Conservation (phyloP, 2,888 invertebrate species). For the Campopleginae sp. region DNA sequence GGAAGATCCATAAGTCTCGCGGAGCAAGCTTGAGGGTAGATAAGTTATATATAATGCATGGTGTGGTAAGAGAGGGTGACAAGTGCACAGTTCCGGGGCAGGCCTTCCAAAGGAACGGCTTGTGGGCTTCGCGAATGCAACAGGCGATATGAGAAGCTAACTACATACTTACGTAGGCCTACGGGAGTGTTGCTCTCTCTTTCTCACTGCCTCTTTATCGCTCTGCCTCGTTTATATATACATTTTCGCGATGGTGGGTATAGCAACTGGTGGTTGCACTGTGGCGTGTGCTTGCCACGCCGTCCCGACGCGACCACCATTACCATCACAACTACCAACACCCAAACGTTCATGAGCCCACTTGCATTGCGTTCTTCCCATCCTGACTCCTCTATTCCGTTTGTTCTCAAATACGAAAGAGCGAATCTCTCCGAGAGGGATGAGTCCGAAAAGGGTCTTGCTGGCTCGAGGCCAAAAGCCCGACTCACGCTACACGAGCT, state of each 20-base stretch:
- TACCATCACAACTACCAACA: conserved; percentile 57
- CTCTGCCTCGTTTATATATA: conserved; percentile 63
- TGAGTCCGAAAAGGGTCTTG: conserved; percentile 77
- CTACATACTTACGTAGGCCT: conserved; percentile 83
- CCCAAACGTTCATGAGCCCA: conserved; percentile 74
- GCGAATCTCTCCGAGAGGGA: conserved; percentile 79
- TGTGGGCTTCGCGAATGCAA: conserved; percentile 79
- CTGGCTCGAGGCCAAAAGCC: conserved; percentile 79
- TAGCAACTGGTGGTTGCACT: conserved; percentile 85
- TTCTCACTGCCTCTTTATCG: conserved; percentile 63
- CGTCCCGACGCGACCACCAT: conserved; percentile 71
- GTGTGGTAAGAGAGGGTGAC: conserved; percentile 56
- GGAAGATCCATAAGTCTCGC: conserved; percentile 26
- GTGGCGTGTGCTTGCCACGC: conserved; percentile 72
- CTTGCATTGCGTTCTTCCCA: conserved; percentile 76
- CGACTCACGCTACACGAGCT: conserved; percentile 39
- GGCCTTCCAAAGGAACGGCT: conserved; percentile 75
- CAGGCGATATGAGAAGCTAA: conserved; percentile 82
- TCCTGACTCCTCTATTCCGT: conserved; percentile 75
- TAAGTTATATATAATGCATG: conserved; percentile 9
- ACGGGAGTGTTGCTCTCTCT: conserved; percentile 70
- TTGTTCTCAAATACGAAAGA: conserved; percentile 83
- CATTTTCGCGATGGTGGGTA: conserved; percentile 69
- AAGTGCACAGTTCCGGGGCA: conserved; percentile 68
- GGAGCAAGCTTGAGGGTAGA: conserved; percentile 6